A percentile compares a stretch with the other conserved stretches of the same genome.
phyloP scores from a whole-genome alignment of 2,797 vertebrate genomes.

The Acridotheres tristis region DNA sequence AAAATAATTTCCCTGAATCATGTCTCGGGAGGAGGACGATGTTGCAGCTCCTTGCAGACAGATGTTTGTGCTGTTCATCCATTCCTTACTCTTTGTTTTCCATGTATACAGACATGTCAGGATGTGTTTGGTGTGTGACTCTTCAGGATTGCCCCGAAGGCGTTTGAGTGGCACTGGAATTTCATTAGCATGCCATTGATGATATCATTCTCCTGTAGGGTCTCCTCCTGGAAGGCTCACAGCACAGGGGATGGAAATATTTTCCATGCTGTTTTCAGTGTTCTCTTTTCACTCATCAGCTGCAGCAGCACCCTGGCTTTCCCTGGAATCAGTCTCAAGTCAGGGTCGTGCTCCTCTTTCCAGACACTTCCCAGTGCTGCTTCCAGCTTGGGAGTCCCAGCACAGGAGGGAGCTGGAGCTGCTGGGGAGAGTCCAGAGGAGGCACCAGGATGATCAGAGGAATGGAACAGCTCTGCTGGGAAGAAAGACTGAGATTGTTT shows the following conservation, averaged over 20 bases:
- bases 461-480: neutral
- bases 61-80: neutral
- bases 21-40: neutral
- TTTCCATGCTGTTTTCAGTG: neutral
- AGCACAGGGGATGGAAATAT: neutral
- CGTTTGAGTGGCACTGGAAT: rapidly evolving
- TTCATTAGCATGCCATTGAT: neutral
- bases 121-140: neutral
- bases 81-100: neutral
- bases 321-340: neutral
- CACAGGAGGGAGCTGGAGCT: neutral
- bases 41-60: neutral
- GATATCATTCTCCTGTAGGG: neutral
- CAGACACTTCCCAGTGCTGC: neutral
- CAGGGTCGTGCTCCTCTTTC: neutral
- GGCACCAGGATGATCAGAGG: neutral
- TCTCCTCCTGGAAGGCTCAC: neutral
- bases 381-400: neutral
- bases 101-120: rapidly evolving
- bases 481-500: neutral
- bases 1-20: neutral
- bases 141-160: neutral
- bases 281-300: rapidly evolving
- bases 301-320: neutral
- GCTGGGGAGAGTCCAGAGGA: neutral